Evolutionary conservation across 2,113 vertebrate species (phyloP).

Genomic region (Zootoca vivipara): DNA sequence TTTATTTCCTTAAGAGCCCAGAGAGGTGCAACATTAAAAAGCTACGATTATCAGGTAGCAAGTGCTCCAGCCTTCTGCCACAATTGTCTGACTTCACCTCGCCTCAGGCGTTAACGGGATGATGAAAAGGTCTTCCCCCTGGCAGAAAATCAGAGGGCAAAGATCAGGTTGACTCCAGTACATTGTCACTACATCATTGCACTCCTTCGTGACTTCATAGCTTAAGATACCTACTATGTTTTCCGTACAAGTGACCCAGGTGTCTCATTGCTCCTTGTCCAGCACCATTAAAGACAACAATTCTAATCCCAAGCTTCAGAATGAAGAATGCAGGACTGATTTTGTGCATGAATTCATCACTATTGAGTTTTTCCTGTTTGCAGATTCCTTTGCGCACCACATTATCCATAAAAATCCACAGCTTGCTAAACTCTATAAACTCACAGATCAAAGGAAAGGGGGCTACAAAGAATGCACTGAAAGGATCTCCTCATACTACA

Average conservation of each 20-base stretch:
- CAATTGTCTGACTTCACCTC: constrained; percentile 48
- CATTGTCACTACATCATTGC: no score
- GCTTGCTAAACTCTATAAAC: neutral
- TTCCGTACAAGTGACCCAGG: neutral
- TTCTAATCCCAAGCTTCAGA: neutral
- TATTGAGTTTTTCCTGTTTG: neutral
- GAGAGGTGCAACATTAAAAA: constrained; percentile 76
- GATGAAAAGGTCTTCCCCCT: constrained; percentile 95
- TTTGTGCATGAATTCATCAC: neutral
- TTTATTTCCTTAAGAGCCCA: constrained; percentile 77
- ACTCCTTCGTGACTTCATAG: neutral
- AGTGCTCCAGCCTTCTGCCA: constrained; percentile 69
- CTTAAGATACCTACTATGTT: neutral
- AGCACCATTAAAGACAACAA: neutral
- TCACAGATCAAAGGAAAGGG: neutral
- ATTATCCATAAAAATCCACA: neutral
- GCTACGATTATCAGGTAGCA: constrained; percentile 77
- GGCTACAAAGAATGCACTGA: neutral
- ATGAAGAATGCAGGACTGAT: neutral
- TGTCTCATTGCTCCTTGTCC: neutral
- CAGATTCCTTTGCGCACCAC: neutral
- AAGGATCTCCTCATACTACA: neutral
- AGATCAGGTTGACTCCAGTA: constrained; percentile 1
- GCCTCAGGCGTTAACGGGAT: constrained; percentile 79
- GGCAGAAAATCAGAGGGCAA: constrained; percentile 46